Percentiles rank a stretch among this genome's conserved stretches.
Evolutionary conservation across 2,113 vertebrate genomes (phyloP).

Genomic region (Asarcornis scutulata): DNA sequence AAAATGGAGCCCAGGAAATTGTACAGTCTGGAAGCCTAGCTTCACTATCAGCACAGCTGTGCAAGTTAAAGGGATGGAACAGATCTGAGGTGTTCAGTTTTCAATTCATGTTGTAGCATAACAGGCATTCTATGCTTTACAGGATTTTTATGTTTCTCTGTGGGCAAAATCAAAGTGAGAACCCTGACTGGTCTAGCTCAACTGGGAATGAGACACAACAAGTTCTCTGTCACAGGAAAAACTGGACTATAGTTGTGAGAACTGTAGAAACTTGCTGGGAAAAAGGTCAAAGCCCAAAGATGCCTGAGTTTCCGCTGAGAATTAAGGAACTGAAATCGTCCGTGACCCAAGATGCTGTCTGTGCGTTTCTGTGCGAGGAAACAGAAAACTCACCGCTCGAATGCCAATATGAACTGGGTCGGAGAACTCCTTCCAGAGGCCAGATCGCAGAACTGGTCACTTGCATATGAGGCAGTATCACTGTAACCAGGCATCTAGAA

Average conservation of each 20-base stretch:
- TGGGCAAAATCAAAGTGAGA: not conserved
- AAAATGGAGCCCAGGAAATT: not conserved
- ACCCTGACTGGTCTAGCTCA: not conserved
- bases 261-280: not conserved
- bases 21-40: not conserved
- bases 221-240: not conserved
- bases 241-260: not conserved
- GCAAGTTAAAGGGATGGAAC: not conserved
- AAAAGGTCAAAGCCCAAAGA: not conserved
- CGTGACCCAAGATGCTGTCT: fast-evolving
- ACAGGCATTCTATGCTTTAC: not conserved
- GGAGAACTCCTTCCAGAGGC: not conserved
- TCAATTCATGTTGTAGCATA: not conserved
- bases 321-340: not conserved
- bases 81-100: not conserved
- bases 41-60: not conserved
- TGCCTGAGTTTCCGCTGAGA: not conserved
- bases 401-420: not conserved
- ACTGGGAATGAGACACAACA: not conserved
- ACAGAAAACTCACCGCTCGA: not conserved
- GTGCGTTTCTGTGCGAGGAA: not conserved
- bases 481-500: not conserved
- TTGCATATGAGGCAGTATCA: not conserved
- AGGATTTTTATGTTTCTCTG: not conserved
- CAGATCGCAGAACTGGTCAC: not conserved